Percentiles rank a stretch among this genome's conserved stretches.
These are phyloP conservation scores for Tinea semifulvella DNA, from an alignment of 2,888 invertebrate species.

Conservation along the genomic window DNA sequence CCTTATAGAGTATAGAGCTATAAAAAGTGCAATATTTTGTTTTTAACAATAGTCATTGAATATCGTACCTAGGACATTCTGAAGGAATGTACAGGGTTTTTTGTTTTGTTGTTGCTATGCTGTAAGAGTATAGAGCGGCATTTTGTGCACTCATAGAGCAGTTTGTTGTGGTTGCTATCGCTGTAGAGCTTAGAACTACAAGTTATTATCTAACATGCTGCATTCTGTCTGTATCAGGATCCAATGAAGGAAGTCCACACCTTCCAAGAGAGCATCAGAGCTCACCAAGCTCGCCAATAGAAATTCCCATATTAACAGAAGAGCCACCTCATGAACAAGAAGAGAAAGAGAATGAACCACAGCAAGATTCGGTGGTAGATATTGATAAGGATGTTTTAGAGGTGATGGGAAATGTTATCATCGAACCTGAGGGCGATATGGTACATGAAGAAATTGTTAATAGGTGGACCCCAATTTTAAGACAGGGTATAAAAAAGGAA, in stretches of 20 bases:
- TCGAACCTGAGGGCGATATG: background rate
- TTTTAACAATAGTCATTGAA: background rate
- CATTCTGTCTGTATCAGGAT: background rate
- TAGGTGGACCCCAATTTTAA: slow-evolving; percentile 5
- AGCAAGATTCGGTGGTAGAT: background rate
- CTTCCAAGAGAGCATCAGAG: background rate
- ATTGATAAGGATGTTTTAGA: background rate
- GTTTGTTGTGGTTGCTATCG: no score
- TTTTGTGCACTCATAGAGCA: background rate
- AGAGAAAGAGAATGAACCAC: background rate
- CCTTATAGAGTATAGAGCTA: slow-evolving; percentile 1
- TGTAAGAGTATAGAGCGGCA: slow-evolving; percentile 7
- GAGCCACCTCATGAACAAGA: background rate
- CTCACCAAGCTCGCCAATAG: background rate
- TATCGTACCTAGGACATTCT: no score
- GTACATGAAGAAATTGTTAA: slow-evolving; percentile 6
- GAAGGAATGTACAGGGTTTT: background rate
- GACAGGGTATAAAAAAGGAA: slow-evolving; percentile 6
- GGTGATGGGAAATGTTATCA: background rate
- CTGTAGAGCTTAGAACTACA: background rate
- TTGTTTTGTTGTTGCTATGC: slow-evolving; percentile 4
- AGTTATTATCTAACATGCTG: background rate
- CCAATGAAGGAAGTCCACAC: background rate
- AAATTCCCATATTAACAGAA: background rate
- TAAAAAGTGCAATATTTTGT: background rate